Evolutionary conservation across 2,797 vertebrate species (phyloP), one percentile per base, ranked within the genome.

Genomic region (Liparis tanakae): DNA sequence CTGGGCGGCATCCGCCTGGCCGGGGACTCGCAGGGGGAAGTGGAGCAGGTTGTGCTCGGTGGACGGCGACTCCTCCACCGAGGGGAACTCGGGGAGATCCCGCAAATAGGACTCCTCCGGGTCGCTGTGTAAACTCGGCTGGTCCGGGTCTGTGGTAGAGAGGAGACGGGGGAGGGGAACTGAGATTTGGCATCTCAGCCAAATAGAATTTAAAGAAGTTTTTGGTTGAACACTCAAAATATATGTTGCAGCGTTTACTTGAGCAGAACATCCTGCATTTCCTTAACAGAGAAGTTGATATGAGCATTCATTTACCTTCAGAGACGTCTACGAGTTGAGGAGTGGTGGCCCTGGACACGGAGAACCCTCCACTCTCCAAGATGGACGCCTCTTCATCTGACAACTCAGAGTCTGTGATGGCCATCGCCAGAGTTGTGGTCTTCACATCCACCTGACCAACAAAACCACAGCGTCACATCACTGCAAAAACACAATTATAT

Each of bases 341-440:
- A 1, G 98, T 99, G 4, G 97, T 99, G 44, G 97, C 98, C 89
- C 98, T 94, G 79, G 98, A 99, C 67, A 99, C 97, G 0, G 98
- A 97, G 90, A 99, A 99, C 4, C 98, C 98, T 0, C 97, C 98
- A 0, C 97, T 99, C 88, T 99, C 98, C 88, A 99, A 86, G 80
- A 99, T 98, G 67, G 98, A 99, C 3, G 96, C 98, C 82, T 99
- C 98, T 72, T 99, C 98, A 44, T 99, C 98, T 0, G 98, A 99
- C 55, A 99, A 80, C 91, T 99, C 98, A 0, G 98, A 99, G 94
- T 99, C 98, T 1, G 98, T 99, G 89, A 99, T 99, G 81, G 98
- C 97, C 94, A 99, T 95, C 0, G 98, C 98, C 92, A 99, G 83
- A 1, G 98, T 97, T 1, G 98, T 98, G 65, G 98, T 98, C 91